Percentiles rank a stretch among this genome's conserved stretches.
Conservation (phyloP, 2,797 vertebrate genomes). For the Numenius phaeopus region DNA sequence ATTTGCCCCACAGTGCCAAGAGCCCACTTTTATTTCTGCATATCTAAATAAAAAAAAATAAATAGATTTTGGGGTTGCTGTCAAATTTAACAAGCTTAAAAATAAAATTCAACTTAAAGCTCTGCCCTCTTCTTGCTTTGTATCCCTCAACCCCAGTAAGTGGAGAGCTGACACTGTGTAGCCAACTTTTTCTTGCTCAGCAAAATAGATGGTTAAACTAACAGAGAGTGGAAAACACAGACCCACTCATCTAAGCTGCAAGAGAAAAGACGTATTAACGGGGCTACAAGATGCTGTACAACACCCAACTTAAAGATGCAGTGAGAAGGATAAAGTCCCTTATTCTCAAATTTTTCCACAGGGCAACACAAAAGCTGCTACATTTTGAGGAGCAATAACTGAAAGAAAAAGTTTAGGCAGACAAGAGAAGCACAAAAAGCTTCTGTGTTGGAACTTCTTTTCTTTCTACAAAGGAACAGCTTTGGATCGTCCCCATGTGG, state of each 20-base stretch:
- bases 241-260: not conserved
- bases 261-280: not conserved
- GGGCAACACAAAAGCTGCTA: not conserved
- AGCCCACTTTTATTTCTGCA: not conserved
- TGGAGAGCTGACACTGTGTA: not conserved
- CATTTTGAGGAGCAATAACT: not conserved
- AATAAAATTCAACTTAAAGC: not conserved
- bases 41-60: not conserved
- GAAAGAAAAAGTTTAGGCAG: not conserved
- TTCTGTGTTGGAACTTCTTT: not conserved
- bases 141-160: not conserved
- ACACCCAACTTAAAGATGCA: not conserved
- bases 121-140: not conserved
- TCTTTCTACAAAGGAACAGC: not conserved
- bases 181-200: not conserved
- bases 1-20: not conserved
- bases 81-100: not conserved
- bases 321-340: accelerated
- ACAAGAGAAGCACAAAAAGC: not conserved
- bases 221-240: not conserved
- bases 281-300: not conserved
- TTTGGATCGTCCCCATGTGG: constrained; percentile 27
- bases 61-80: not conserved
- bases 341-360: not conserved
- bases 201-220: not conserved